Evolutionary conservation across 1,140 invertebrate species (phyloP).

Genomic region (Parapsyche elsis): DNA sequence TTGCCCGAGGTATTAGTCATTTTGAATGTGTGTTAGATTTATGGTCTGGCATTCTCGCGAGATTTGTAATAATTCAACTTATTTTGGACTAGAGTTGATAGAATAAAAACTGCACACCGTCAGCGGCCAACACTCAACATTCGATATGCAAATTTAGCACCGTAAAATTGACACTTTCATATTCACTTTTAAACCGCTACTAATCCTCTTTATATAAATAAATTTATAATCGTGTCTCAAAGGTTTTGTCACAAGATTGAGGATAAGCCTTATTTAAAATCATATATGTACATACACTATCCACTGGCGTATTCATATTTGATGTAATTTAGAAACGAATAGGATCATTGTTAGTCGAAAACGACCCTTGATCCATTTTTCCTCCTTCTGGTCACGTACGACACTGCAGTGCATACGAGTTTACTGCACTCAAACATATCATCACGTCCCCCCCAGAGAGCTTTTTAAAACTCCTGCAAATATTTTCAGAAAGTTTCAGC

Average conservation of each 20-base stretch:
- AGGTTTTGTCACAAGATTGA: too few relatives aligned
- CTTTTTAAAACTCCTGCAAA: conserved; percentile 41
- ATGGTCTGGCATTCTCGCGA: conserved; percentile 50
- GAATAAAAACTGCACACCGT: conserved; percentile 28
- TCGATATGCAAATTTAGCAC: too few relatives aligned
- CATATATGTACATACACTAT: too few relatives aligned
- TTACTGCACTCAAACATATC: conserved; percentile 42
- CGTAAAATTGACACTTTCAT: too few relatives aligned
- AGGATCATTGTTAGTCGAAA: conserved; percentile 11
- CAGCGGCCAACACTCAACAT: too few relatives aligned
- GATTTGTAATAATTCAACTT: conserved; percentile 56
- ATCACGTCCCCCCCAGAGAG: conserved; percentile 30
- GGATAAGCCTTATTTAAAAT: too few relatives aligned
- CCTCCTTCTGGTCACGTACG: conserved; percentile 36
- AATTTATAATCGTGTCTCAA: too few relatives aligned
- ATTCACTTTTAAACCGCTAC: too few relatives aligned
- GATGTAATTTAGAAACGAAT: background rate
- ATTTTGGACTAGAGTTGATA: conserved; percentile 52
- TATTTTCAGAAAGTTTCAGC: conserved; percentile 37
- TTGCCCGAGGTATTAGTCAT: conserved; percentile 53
- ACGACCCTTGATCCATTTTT: conserved; percentile 31
- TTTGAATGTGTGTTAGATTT: conserved; percentile 55
- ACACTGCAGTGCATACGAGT: conserved; percentile 4
- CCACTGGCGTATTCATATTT: too few relatives aligned
- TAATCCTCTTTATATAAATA: too few relatives aligned